phyloP scores from a whole-genome alignment of 2,888 invertebrate genomes.

The Sesia apiformis region DNA sequence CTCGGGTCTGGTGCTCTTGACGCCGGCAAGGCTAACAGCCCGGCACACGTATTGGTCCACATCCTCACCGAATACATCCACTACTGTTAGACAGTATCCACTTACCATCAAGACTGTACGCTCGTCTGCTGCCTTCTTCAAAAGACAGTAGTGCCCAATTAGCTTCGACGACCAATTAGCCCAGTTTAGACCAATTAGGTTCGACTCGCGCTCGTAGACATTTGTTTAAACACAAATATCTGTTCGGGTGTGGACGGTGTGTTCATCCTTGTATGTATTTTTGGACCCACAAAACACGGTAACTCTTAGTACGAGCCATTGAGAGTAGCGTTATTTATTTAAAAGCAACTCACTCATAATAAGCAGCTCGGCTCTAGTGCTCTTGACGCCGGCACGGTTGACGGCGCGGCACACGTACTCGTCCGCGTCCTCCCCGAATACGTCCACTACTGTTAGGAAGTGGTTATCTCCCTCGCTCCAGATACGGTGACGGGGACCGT shows the following conservation, averaged over 20 bases:
- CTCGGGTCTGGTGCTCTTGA: constrained; percentile 96
- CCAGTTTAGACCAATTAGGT: too few species aligned
- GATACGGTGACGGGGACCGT: constrained; percentile 93
- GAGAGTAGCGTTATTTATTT: too few species aligned
- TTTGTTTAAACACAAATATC: too few species aligned
- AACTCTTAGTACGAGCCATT: too few species aligned
- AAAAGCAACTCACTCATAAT: constrained; percentile 89
- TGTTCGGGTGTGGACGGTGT: too few species aligned
- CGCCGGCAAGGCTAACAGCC: constrained; percentile 95
- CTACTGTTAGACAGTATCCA: constrained; percentile 88
- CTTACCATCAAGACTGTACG: constrained; percentile 72
- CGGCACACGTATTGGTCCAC: constrained; percentile 98
- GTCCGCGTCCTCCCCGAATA: constrained; percentile 98
- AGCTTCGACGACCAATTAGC: too few species aligned
- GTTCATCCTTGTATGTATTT: too few species aligned
- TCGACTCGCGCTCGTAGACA: too few species aligned
- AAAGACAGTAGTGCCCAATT: too few species aligned
- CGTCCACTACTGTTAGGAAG: constrained; percentile 91
- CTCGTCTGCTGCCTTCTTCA: too few species aligned
- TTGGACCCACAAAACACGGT: too few species aligned
- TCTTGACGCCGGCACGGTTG: constrained; percentile 95
- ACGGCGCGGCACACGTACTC: constrained; percentile 97
- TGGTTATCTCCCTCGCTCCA: constrained; percentile 92
- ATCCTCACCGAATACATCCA: constrained; percentile 97
- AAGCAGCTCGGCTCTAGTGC: constrained; percentile 94